Base-by-base conservation (phyloP, 2,888 invertebrate species). In the Rhopalosiphum nymphaeae region DNA sequence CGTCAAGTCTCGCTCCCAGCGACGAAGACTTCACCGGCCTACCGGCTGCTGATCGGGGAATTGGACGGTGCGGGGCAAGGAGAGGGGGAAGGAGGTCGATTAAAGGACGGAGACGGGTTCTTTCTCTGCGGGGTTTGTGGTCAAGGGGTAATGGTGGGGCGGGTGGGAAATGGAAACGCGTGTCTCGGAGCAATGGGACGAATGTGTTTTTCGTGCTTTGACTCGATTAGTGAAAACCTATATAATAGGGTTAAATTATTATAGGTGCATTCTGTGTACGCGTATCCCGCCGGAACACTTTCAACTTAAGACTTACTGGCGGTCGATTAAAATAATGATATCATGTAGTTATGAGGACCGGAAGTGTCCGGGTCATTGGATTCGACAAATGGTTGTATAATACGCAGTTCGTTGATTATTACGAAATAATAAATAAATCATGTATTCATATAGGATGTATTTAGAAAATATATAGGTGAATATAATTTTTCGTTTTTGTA, bases 1-100 rank as follows among this genome's bases (percentile, higher is more conserved):
- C 93, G 89, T 89, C 89, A 93, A 93, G 93, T 93, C 93, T 93
- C 93, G 93, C 84, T 93, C 93, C 93, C 93, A 93, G 93, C 89
- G 56, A 93, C 93, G 93, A 89, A 89, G 93, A 93, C 93, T 93
- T 93, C 46, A 49, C 89, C 89, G 93, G 93, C 56, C 89, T 26
- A 56, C 93, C 93, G 93, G 93, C 42, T 67, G 87, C 7, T 92
- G 16, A 29, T 49, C 21, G 36, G 16, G 16, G 46, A 57, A n/a
- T 29, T n/a, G 36, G 87, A 53, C 11, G 26, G 42, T 11, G 13
- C 9, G 49, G 36, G 36, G 49, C 16, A 4, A 25, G 25, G n/a
- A 86, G 44, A 46, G 53, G 42, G 21, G 1, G 9, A 10, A 44
- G 42, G 84, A 21, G 16, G 46, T 21, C 21, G 53, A 21, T 21